Evolutionary conservation across 2,888 invertebrate species (phyloP).

Genomic region (Aporophyla nigra): DNA sequence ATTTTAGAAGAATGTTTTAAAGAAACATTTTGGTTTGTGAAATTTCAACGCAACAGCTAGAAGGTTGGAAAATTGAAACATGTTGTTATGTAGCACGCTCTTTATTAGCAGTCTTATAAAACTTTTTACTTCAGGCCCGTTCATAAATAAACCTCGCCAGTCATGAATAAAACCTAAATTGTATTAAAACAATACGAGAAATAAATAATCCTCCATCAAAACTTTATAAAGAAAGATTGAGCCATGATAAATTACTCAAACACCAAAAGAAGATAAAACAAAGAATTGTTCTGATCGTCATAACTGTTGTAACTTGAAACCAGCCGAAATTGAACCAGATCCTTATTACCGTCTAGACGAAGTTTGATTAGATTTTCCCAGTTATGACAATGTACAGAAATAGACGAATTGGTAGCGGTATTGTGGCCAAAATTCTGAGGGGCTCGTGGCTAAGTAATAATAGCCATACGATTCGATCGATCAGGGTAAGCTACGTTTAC

Average conservation of each 20-base stretch:
- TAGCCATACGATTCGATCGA: no score
- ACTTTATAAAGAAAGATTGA: slow-evolving; percentile 34
- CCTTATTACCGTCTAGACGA: slow-evolving; percentile 57
- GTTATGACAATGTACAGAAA: slow-evolving; percentile 50
- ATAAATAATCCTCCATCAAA: slow-evolving; percentile 22
- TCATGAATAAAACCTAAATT: slow-evolving; percentile 19
- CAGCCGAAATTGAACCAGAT: slow-evolving; percentile 37
- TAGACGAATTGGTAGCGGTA: slow-evolving; percentile 23
- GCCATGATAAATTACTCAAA: slow-evolving; percentile 45
- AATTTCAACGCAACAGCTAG: not conserved
- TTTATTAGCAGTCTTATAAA: slow-evolving; percentile 14
- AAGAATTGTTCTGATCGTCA: slow-evolving; percentile 33
- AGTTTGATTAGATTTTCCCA: slow-evolving; percentile 52
- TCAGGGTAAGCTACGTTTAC: no score
- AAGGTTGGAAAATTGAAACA: slow-evolving; percentile 3
- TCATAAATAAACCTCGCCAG: slow-evolving; percentile 16
- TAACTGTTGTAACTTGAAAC: slow-evolving; percentile 50
- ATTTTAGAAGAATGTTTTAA: slow-evolving; percentile 7
- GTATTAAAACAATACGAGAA: slow-evolving; percentile 33
- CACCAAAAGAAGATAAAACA: slow-evolving; percentile 24
- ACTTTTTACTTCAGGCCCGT: not conserved
- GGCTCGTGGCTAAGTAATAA: no score
- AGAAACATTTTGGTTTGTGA: not conserved
- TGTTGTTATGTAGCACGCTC: slow-evolving; percentile 25
- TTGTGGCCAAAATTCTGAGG: not conserved